Evolutionary conservation across 2,888 invertebrate species (phyloP), one percentile per base, ranked within the genome.

Genomic region (Selenia dentaria): DNA sequence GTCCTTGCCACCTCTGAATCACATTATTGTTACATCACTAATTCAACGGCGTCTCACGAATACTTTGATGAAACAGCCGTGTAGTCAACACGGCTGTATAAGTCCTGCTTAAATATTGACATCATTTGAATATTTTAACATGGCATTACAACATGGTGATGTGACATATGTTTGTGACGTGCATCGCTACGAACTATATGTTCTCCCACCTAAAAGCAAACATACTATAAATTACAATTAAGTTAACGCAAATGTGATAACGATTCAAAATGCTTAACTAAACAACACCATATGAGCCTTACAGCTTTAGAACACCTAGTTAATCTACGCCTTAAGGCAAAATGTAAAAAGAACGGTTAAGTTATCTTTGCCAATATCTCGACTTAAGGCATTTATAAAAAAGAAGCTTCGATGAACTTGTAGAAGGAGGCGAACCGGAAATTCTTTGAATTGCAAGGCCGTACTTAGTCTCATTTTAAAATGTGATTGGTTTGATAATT

Each of bases 81-180:
- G 16, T 2, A 3, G 16, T 16, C 16, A 4, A 16, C 16, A 16
- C 4, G 16, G n/a, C n/a, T n/a, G n/a, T n/a, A n/a, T 16, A 4
- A 16, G 16, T 16, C 16, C 16, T 16, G 16, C 16, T 6, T 42
- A 48, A 52, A 52, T 39, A 45, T 40, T 50, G 31, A 44, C 44
- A 44, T 52, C 46, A 35, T 37, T 41, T 41, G 37, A 47, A 33
- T 47, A 36, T 36, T 36, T 36, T 13, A 35, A 40, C 27, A 46
- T 46, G 36, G n/a, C n/a, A 52, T 53, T 39, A 56, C 55, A 41
- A 27, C 38, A 31, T n/a, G n/a, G n/a, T n/a, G n/a, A n/a, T n/a
- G n/a, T n/a, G 24, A 41, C 41, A 40, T 32, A 50, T 41, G 45
- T n/a, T n/a, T 24, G 34, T 34, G 36, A 16, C 28, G 43, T n/a